Base-by-base conservation (phyloP, 2,113 vertebrate genomes). In the Oxygymnocypris stewartii region DNA sequence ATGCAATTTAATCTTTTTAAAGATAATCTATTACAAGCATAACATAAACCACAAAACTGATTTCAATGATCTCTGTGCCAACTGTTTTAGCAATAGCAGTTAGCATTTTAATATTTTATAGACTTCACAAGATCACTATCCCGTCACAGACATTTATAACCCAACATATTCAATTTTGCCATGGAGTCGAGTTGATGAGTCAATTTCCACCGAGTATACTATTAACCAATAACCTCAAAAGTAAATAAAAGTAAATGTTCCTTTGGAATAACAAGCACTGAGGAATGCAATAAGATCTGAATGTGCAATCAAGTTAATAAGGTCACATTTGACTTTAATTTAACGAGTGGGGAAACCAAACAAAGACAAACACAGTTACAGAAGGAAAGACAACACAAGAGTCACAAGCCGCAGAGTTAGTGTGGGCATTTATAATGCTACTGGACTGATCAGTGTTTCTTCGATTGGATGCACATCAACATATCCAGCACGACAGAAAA, bases 401-500 rank as follows among this genome's bases (percentile, higher is more conserved):
- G 71, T 42, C 20, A 42, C 35, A 74, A 74, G 4, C 71, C 69
- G 2, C 37, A 74, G 37, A 74, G 71, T 42, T n/a, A 13, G 71
- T 11, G 40, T 74, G 40, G 40, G 71, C 40, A 74, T 11, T 74
- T 44, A 23, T n/a, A 75, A 44, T 44, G 73, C 40, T 75, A 13
- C 37, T 75, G 40, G 40, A 42, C 73, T 75, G 40, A 11, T 14
- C 73, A n/a, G 3, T 11, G 71, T 13, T 74, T n/a, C 37, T 63
- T 25, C 3, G 59, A 44, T 13, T 44, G 71, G 71, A 44, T n/a
- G 23, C 73, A 44, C 23, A 75, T 75, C 73, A 44, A 25, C 40
- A 25, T 44, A 75, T 42, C 13, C 10, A 63, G 8, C 20, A 25
- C 7, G 59, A 20, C 59, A 35, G 35, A 75, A 88, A 92, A 92